A percentile compares a stretch with the other conserved stretches of the same genome.
Evolutionary conservation across 2,888 invertebrate genomes (phyloP).

Genomic region (Andrena praecox): DNA sequence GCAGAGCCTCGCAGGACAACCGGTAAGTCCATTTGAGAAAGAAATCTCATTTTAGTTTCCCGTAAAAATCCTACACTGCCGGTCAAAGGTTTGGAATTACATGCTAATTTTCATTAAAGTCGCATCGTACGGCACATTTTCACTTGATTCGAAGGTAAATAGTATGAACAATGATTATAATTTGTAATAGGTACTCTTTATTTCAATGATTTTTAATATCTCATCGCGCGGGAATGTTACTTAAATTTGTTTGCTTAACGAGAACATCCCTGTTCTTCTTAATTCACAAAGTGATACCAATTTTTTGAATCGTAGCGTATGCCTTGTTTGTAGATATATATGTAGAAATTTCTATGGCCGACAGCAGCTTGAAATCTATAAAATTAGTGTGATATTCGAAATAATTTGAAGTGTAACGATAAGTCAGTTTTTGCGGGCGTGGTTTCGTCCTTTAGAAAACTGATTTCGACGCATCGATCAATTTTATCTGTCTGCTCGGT

Average conservation of each 20-base stretch:
- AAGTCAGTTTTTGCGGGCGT: neutral
- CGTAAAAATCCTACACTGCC: neutral
- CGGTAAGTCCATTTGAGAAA: constrained; percentile 87
- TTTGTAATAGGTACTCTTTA: too few species aligned
- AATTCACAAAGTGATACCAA: too few species aligned
- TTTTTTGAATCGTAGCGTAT: too few species aligned
- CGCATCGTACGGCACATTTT: too few species aligned
- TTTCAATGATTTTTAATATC: too few species aligned
- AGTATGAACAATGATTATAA: too few species aligned
- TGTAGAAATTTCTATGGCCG: neutral
- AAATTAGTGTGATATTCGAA: neutral
- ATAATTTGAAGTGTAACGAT: neutral
- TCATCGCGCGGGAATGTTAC: too few species aligned
- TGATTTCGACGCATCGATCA: neutral
- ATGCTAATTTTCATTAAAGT: too few species aligned
- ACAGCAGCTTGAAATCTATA: neutral
- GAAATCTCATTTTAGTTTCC: neutral
- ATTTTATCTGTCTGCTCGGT: neutral
- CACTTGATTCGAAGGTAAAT: too few species aligned
- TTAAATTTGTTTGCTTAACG: too few species aligned
- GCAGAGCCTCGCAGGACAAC: constrained; percentile 91
- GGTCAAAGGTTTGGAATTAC: neutral
- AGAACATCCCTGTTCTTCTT: too few species aligned
- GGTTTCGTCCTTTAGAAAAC: neutral
- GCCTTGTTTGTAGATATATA: neutral